A percentile compares a stretch with the other conserved stretches of the same genome.
Evolutionary conservation across 1,140 invertebrate species (phyloP).

Genomic region (Gonatopus flavifemur): DNA sequence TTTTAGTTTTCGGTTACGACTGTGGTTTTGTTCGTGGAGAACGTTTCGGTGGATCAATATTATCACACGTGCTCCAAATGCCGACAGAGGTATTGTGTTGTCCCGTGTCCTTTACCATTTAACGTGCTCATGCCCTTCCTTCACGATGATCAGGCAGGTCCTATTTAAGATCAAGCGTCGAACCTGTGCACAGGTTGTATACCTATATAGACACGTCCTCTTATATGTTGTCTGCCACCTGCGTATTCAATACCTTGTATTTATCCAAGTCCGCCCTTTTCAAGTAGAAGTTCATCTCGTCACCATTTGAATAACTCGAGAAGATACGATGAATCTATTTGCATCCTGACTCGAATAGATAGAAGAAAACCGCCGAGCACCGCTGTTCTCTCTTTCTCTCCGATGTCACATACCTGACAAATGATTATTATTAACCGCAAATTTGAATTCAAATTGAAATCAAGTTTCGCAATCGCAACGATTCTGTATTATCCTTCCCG

Average conservation of each 20-base stretch:
- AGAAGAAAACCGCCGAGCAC: background rate
- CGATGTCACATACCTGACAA: too few relatives aligned
- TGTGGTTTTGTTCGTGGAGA: conserved; percentile 9
- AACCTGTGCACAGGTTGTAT: too few relatives aligned
- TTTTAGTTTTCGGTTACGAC: conserved; percentile 12
- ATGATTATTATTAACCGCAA: too few relatives aligned
- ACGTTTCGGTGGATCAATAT: conserved; percentile 42
- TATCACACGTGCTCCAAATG: conserved; percentile 48
- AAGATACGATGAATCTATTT: conserved; percentile 28
- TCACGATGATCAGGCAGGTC: conserved; percentile 18
- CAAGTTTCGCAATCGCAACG: too few relatives aligned
- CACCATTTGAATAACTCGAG: conserved; percentile 20
- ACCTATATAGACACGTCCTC: too few relatives aligned
- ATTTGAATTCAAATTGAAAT: too few relatives aligned
- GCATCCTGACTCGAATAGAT: conserved; percentile 19
- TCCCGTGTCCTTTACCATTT: conserved; percentile 11
- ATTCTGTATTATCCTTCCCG: too few relatives aligned
- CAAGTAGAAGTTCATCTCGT: conserved; percentile 21
- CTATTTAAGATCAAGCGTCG: conserved; percentile 12
- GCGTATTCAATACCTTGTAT: too few relatives aligned
- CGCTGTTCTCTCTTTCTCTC: background rate
- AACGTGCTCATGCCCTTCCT: background rate
- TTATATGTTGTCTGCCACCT: too few relatives aligned
- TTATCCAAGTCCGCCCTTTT: conserved; percentile 30
- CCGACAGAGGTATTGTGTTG: conserved; percentile 28